A percentile compares a stretch with the other conserved stretches of the same genome.
Conservation (phyloP, 2,888 invertebrate species). For the Plagiodera versicolora region DNA sequence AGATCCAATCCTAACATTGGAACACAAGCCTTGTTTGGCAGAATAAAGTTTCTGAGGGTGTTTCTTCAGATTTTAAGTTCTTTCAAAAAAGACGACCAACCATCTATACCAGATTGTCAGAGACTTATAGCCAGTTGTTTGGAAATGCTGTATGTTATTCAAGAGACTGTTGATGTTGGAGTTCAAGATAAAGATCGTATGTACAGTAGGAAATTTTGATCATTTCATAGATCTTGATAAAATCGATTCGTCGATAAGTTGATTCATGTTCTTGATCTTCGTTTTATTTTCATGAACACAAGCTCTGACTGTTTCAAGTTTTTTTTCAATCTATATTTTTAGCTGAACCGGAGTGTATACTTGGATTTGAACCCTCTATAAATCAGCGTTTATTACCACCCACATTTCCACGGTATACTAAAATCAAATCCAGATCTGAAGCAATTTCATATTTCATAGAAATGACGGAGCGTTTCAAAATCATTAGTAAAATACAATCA, state of each 20-base stretch:
- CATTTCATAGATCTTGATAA: background rate
- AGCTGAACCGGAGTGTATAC: constrained; percentile 75
- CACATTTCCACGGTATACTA: constrained; percentile 95
- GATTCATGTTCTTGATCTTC: too few relatives aligned
- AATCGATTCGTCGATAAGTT: constrained; percentile 13
- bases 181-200: constrained; percentile 57
- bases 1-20: constrained; percentile 58
- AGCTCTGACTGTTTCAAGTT: too few relatives aligned
- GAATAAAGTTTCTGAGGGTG: constrained; percentile 85
- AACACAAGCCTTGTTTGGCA: constrained; percentile 70
- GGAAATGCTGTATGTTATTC: constrained; percentile 80
- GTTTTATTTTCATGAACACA: too few relatives aligned
- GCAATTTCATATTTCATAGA: constrained; percentile 81
- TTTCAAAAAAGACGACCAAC: constrained; percentile 62
- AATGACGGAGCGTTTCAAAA: constrained; percentile 77
- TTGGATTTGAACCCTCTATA: constrained; percentile 95
- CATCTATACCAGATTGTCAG: constrained; percentile 72
- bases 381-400: constrained; percentile 96
- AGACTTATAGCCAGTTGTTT: constrained; percentile 78
- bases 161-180: constrained; percentile 73
- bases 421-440: constrained; percentile 79
- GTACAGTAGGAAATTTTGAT: too few relatives aligned
- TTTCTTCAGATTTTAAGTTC: constrained; percentile 79
- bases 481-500: constrained; percentile 79
- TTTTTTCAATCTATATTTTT: constrained; percentile 13